A percentile compares a stretch with the other conserved stretches of the same genome.
Evolutionary conservation across 2,888 invertebrate species (phyloP).

Genomic region (Molanna angustata): DNA sequence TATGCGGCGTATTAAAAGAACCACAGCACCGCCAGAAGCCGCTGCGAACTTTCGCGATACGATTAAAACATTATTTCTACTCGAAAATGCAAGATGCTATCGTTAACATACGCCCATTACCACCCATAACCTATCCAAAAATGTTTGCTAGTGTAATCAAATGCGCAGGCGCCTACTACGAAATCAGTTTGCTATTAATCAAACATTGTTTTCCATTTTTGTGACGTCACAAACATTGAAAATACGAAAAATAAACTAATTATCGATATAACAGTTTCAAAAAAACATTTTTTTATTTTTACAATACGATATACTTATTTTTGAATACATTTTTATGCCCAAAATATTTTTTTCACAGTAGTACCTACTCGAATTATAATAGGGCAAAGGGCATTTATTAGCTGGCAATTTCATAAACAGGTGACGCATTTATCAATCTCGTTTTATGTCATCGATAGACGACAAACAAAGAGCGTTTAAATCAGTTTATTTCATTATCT

Average conservation of each 20-base stretch:
- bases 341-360: too few relatives aligned
- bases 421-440: conserved; percentile 47
- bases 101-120: conserved; percentile 28
- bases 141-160: conserved; percentile 24
- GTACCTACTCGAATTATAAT: conserved; percentile 5
- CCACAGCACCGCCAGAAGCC: conserved; percentile 21
- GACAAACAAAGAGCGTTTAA: conserved; percentile 26
- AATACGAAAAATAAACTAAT: too few relatives aligned
- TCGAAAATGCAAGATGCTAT: conserved; percentile 19
- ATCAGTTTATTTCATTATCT: conserved; percentile 19
- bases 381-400: conserved; percentile 12
- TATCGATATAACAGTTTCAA: too few relatives aligned
- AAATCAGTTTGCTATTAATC: conserved; percentile 17
- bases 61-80: conserved; percentile 26
- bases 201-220: conserved; percentile 10
- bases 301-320: too few relatives aligned
- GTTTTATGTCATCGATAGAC: conserved; percentile 31
- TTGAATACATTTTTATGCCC: too few relatives aligned
- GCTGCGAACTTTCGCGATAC: conserved; percentile 22
- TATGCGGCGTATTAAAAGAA: conserved; percentile 16
- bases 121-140: conserved; percentile 27
- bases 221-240: too few relatives aligned
- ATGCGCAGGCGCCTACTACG: conserved; percentile 20
- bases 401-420: conserved; percentile 47
- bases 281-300: too few relatives aligned